Conservation (phyloP, 2,113 vertebrate genomes). For the Henicopernis longicauda region DNA sequence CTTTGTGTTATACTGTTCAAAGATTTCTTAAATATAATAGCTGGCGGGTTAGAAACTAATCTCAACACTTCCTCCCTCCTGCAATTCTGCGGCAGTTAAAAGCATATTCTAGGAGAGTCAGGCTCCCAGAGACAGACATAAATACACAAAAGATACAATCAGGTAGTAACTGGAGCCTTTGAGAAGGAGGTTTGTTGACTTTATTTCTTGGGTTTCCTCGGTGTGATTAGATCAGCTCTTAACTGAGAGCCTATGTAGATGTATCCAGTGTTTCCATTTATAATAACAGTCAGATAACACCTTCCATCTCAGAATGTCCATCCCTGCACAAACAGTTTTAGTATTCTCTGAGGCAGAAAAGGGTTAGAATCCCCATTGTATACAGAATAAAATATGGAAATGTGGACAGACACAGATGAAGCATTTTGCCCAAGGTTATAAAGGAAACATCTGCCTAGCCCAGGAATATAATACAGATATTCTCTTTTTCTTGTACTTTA, state of each 20-base stretch:
- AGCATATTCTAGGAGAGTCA: neutral
- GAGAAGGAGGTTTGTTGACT: conserved; percentile 34
- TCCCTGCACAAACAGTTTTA: neutral
- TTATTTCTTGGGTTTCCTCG: conserved; percentile 33
- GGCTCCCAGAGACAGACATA: neutral
- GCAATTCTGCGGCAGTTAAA: neutral
- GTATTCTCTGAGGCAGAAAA: neutral
- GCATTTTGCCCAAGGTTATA: neutral
- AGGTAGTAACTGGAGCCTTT: conserved; percentile 26
- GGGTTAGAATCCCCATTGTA: neutral
- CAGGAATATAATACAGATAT: neutral
- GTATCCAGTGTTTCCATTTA: conserved; percentile 11
- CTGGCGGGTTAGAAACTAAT: neutral
- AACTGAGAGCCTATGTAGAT: neutral
- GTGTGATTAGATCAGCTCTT: conserved; percentile 33
- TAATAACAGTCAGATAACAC: neutral
- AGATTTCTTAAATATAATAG: neutral
- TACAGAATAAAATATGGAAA: neutral
- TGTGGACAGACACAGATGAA: neutral
- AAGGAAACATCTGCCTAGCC: neutral
- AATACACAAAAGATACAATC: neutral
- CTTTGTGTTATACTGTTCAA: neutral
- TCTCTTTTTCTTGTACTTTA: neutral
- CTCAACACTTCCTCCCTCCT: neutral
- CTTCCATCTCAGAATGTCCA: neutral